Evolutionary conservation across 2,888 invertebrate genomes (phyloP).

Genomic region (Tiliacea citrago): DNA sequence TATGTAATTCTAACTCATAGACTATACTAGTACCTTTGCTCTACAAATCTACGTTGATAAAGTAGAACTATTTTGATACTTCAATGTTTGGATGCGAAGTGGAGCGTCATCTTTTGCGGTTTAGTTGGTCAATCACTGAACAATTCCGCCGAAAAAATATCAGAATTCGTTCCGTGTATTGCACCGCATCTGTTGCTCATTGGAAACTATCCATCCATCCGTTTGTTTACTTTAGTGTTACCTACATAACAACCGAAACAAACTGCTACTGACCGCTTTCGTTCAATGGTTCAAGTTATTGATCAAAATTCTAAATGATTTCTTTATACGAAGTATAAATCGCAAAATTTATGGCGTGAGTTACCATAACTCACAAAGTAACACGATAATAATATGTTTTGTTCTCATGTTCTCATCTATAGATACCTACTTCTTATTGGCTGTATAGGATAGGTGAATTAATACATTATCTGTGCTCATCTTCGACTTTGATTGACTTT

Average conservation of each 20-base stretch:
- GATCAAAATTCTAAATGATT: constrained; percentile 13
- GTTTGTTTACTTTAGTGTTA: constrained; percentile 44
- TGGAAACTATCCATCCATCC: constrained; percentile 31
- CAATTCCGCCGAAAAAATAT: constrained; percentile 36
- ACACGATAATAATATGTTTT: constrained; percentile 6
- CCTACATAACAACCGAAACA: constrained; percentile 8
- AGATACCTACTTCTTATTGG: constrained; percentile 24
- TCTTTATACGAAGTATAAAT: too few species aligned
- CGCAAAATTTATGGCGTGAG: too few species aligned
- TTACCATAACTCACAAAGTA: constrained; percentile 13
- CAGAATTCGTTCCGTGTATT: constrained; percentile 57
- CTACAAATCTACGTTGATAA: too few species aligned
- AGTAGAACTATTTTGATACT: too few species aligned
- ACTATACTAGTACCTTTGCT: too few species aligned
- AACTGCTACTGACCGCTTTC: constrained; percentile 28
- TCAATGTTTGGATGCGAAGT: constrained; percentile 44
- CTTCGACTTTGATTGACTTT: constrained; percentile 86
- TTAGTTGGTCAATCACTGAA: constrained; percentile 52
- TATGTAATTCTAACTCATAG: background rate
- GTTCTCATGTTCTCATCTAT: constrained; percentile 8
- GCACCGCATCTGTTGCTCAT: constrained; percentile 46
- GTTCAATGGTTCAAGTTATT: constrained; percentile 8
- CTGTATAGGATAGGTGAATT: constrained; percentile 62
- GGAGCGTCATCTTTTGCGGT: constrained; percentile 54
- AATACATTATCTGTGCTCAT: constrained; percentile 72